Conservation (phyloP, 2,888 invertebrate species). For the Endotricha flammealis region DNA sequence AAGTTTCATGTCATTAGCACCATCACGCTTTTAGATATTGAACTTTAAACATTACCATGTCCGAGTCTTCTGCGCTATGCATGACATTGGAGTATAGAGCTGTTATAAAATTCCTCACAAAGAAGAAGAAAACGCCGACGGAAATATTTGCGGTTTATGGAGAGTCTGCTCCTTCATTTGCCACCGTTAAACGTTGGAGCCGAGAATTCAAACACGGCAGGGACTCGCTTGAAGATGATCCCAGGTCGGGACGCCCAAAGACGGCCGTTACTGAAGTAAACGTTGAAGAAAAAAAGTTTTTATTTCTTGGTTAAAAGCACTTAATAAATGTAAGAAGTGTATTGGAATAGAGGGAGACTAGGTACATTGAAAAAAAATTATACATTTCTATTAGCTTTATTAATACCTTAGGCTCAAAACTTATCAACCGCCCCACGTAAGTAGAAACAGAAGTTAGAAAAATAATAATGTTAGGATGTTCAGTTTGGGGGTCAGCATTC, state of each 20-base stretch:
- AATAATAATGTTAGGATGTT: too few relatives aligned
- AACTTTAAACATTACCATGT: constrained; percentile 11
- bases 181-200: constrained; percentile 9
- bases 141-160: constrained; percentile 14
- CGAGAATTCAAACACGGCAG: constrained; percentile 10
- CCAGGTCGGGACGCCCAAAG: constrained; percentile 14
- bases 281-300: too few relatives aligned
- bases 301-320: not conserved
- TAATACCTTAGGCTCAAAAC: constrained; percentile 6
- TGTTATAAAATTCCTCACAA: constrained; percentile 12
- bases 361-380: not conserved
- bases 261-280: constrained; percentile 8
- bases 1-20: constrained; percentile 10
- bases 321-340: not conserved
- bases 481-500: too few relatives aligned
- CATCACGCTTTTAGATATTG: constrained; percentile 9
- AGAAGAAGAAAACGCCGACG: constrained; percentile 11
- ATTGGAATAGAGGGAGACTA: not conserved
- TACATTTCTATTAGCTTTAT: constrained; percentile 5
- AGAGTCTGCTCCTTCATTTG: constrained; percentile 9
- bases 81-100: constrained; percentile 7
- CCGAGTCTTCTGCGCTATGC: not conserved
- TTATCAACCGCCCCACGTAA: not conserved
- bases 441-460: too few relatives aligned
- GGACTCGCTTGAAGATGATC: constrained; percentile 10